Percentiles rank a stretch among this genome's conserved stretches.
Evolutionary conservation across 2,113 vertebrate species (phyloP).

Genomic region (Eulemur rufifrons): DNA sequence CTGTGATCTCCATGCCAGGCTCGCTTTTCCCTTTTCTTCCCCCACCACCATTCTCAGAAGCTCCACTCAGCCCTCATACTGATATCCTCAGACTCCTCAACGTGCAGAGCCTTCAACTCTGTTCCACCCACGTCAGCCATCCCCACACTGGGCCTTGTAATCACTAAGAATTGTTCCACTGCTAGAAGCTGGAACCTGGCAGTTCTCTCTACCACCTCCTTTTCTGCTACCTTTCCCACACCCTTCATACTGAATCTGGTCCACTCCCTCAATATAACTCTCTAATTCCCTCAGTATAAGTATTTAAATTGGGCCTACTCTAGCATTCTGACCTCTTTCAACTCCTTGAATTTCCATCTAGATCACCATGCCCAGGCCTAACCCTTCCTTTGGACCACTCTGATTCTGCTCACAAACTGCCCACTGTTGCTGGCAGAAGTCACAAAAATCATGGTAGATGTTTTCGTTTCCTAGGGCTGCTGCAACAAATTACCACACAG

Average conservation of each 20-base stretch:
- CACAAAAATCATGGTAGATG: neutral
- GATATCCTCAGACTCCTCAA: neutral
- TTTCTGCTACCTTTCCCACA: neutral
- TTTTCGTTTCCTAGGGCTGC: neutral
- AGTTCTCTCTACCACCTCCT: neutral
- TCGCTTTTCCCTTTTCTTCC: neutral
- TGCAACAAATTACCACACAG: neutral
- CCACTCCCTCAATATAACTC: neutral
- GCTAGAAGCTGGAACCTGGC: neutral
- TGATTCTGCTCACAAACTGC: neutral
- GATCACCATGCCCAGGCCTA: neutral
- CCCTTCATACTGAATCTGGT: neutral
- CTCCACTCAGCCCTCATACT: neutral
- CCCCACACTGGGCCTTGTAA: neutral
- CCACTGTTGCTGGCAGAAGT: neutral
- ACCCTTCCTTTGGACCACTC: neutral
- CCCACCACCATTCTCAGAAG: neutral
- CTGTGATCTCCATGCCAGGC: neutral
- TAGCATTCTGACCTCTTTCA: neutral
- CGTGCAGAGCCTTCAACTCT: neutral
- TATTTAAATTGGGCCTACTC: neutral
- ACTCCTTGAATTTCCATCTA: neutral
- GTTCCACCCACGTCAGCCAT: neutral
- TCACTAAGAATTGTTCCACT: neutral
- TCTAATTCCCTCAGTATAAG: neutral